A percentile compares a stretch with the other conserved stretches of the same genome.
These are phyloP conservation scores for Pantherophis vulpinus DNA, from an alignment of 2,797 vertebrate species.

Conservation along the genomic window DNA sequence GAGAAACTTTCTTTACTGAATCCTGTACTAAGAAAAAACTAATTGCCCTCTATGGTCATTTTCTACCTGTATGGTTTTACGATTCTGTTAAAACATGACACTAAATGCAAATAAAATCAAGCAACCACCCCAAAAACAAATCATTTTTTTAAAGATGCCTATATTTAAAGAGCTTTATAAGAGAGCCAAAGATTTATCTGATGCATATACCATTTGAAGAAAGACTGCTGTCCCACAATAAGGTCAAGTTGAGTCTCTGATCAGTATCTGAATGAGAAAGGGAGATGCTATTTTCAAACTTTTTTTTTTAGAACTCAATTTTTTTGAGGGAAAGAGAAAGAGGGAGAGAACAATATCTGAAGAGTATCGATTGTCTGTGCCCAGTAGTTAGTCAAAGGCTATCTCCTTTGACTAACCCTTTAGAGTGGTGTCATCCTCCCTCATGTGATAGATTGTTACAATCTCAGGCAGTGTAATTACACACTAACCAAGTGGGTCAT, in stretches of 20 bases:
- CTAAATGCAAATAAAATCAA: slow-evolving; percentile 19
- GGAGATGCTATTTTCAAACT: slow-evolving; percentile 93
- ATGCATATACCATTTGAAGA: slow-evolving; percentile 84
- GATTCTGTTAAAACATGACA: slow-evolving; percentile 39
- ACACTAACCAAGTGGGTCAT: slow-evolving; percentile 92
- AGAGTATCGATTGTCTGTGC: slow-evolving; percentile 91
- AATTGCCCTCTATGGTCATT: not conserved
- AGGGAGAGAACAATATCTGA: slow-evolving; percentile 85
- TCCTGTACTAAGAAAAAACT: not conserved
- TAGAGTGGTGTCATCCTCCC: slow-evolving; percentile 86
- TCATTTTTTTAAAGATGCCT: slow-evolving; percentile 5
- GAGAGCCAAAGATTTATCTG: slow-evolving; percentile 81
- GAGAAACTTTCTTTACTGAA: not conserved
- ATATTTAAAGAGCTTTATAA: slow-evolving; percentile 45
- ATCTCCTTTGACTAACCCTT: slow-evolving; percentile 99
- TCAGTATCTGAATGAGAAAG: slow-evolving; percentile 86
- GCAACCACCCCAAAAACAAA: slow-evolving; percentile 24
- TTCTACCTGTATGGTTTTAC: slow-evolving; percentile 29
- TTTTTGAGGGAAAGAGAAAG: slow-evolving; percentile 60
- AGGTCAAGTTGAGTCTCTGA: slow-evolving; percentile 89
- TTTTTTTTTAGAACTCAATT: slow-evolving; percentile 85
- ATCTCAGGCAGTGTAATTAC: slow-evolving; percentile 98
- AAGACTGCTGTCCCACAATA: slow-evolving; percentile 82
- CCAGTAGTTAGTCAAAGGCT: slow-evolving; percentile 99
- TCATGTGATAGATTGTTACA: slow-evolving; percentile 95